phyloP scores from a whole-genome alignment of 2,888 invertebrate genomes.

The Leptodirus hochenwartii region DNA sequence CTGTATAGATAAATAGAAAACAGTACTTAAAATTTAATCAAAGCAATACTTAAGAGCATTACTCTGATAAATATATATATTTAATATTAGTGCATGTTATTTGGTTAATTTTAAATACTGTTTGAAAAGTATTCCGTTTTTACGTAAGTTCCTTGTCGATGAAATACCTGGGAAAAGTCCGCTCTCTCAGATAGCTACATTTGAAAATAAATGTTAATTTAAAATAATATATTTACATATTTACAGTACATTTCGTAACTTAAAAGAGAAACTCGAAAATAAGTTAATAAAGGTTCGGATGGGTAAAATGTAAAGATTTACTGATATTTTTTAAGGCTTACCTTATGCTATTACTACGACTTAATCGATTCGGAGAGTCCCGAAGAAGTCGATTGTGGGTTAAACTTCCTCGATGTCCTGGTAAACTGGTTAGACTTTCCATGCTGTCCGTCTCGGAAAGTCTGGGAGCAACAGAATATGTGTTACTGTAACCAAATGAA shows the following conservation, averaged over 20 bases:
- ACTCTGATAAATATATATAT: no score
- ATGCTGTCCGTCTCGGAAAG: slow-evolving; percentile 84
- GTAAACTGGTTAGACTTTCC: slow-evolving; percentile 47
- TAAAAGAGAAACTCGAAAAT: slow-evolving; percentile 6
- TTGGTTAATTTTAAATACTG: no score
- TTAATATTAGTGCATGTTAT: no score
- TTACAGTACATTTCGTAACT: not conserved
- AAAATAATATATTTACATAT: slow-evolving; percentile 16
- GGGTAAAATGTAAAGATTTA: slow-evolving; percentile 2
- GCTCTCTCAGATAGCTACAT: slow-evolving; percentile 73
- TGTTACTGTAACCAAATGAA: slow-evolving; percentile 36
- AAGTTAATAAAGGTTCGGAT: slow-evolving; percentile 1
- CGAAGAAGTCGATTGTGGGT: slow-evolving; percentile 50
- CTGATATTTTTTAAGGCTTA: slow-evolving; percentile 21
- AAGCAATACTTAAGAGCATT: no score
- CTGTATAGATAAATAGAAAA: slow-evolving; percentile 13
- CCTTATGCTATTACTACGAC: slow-evolving; percentile 88
- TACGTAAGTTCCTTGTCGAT: no score
- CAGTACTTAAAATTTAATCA: no score
- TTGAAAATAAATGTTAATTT: slow-evolving; percentile 9
- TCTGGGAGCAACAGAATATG: slow-evolving; percentile 51
- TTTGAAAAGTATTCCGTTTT: no score
- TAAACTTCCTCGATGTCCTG: slow-evolving; percentile 42
- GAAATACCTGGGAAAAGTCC: slow-evolving; percentile 88
- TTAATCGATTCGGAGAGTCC: slow-evolving; percentile 57